Evolutionary conservation across 2,797 vertebrate species (phyloP).

Genomic region (Pseudomugil gertrudae): DNA sequence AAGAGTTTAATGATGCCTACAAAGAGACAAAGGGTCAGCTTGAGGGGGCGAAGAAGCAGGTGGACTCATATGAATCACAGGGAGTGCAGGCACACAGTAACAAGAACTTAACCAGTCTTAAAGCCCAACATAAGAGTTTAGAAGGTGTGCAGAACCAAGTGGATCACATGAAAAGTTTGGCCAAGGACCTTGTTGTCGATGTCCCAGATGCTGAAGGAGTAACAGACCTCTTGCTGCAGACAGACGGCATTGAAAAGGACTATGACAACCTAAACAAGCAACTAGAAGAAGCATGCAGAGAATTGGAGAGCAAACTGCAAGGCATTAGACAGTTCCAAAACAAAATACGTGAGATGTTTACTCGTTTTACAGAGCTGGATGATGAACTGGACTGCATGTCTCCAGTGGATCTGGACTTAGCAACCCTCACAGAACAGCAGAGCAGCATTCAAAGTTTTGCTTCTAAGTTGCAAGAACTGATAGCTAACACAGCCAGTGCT

Average conservation of each 20-base stretch:
- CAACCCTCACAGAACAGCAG: conserved; percentile 84
- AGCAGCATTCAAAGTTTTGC: conserved; percentile 85
- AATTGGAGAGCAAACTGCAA: conserved; percentile 93
- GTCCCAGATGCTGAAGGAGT: conserved; percentile 88
- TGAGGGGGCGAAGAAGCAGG: conserved; percentile 86
- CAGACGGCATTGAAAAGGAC: conserved; percentile 86
- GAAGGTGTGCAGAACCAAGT: conserved; percentile 86
- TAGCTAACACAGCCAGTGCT: conserved; percentile 85
- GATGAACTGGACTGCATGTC: conserved; percentile 96
- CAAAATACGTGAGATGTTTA: conserved; percentile 95
- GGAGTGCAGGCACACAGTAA: conserved; percentile 90
- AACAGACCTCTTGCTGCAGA: conserved; percentile 88
- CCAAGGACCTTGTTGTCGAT: conserved; percentile 88
- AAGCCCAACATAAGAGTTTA: conserved; percentile 92
- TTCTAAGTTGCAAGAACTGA: conserved; percentile 88
- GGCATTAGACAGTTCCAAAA: conserved; percentile 97
- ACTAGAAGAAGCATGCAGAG: conserved; percentile 87
- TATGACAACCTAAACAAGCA: conserved; percentile 82
- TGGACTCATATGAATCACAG: conserved; percentile 84
- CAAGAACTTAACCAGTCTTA: conserved; percentile 91
- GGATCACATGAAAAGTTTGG: conserved; percentile 85
- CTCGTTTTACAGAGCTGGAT: conserved; percentile 92
- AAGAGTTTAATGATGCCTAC: conserved; percentile 89
- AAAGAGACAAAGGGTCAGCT: conserved; percentile 88
- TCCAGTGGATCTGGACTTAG: conserved; percentile 85